A percentile compares a stretch with the other conserved stretches of the same genome.
Conservation (phyloP, 2,113 vertebrate genomes). For the Tiliqua scincoides region DNA sequence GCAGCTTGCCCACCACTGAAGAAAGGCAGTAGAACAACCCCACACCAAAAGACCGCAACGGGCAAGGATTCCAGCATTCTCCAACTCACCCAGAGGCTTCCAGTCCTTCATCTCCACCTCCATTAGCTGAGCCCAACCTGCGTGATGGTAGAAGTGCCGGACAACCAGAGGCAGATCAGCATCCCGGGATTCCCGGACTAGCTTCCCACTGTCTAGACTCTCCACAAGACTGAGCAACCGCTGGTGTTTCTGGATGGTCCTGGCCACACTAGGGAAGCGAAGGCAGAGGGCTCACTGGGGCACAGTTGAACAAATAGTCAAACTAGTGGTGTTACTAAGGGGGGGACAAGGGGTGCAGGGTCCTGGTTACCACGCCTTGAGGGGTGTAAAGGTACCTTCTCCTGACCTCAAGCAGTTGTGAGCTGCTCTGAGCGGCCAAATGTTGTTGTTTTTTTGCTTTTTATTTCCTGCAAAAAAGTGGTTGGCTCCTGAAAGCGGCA, state of each 20-base stretch:
- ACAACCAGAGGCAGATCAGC: conserved; percentile 65
- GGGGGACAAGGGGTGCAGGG: too few species aligned
- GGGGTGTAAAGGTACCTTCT: too few species aligned
- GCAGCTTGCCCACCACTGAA: too few species aligned
- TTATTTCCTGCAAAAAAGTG: too few species aligned
- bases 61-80: neutral
- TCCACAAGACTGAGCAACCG: conserved; percentile 71
- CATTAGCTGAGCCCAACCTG: conserved; percentile 66
- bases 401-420: too few species aligned
- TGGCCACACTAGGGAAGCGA: conserved; percentile 62
- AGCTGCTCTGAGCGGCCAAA: too few species aligned
- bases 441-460: too few species aligned
- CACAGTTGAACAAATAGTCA: neutral
- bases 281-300: neutral
- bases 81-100: conserved; percentile 72
- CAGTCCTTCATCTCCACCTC: conserved; percentile 63
- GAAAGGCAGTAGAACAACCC: too few species aligned
- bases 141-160: conserved; percentile 72
- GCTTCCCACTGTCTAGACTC: conserved; percentile 69
- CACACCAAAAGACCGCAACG: too few species aligned
- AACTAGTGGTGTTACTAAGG: too few species aligned
- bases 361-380: too few species aligned
- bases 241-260: conserved; percentile 72
- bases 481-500: too few species aligned
- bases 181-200: conserved; percentile 67